Percentiles rank a stretch among this genome's conserved stretches.
Evolutionary conservation across 1,140 invertebrate genomes (phyloP).

Genomic region (Dolichoris vasculosae): DNA sequence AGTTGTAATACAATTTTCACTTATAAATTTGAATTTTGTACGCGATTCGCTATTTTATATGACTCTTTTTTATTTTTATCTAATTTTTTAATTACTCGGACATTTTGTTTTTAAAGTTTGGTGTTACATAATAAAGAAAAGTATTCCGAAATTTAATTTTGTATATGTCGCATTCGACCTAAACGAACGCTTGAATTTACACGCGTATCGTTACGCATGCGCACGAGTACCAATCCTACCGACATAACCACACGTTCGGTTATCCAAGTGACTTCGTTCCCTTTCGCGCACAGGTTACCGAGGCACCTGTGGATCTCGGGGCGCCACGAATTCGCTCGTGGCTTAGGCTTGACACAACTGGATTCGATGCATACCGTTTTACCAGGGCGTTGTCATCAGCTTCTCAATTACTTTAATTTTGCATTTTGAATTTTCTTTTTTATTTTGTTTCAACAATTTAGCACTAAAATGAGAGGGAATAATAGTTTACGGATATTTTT

Average conservation of each 20-base stretch:
- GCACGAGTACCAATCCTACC: too few species aligned
- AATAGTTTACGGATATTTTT: background rate
- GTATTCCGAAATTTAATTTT: too few species aligned
- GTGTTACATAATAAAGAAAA: background rate
- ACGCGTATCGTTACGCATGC: background rate
- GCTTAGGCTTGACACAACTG: conserved; percentile 40
- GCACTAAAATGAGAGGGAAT: conserved; percentile 13
- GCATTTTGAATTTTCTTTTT: background rate
- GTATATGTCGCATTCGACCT: background rate
- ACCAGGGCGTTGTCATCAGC: conserved; percentile 47
- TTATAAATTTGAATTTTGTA: background rate
- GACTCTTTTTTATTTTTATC: background rate
- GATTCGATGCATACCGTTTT: background rate
- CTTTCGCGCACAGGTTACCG: background rate
- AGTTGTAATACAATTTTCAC: background rate
- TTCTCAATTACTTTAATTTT: background rate
- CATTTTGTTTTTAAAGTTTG: background rate
- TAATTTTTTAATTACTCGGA: background rate
- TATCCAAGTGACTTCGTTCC: background rate
- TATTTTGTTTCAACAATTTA: background rate
- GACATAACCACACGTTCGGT: too few species aligned
- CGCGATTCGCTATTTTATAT: background rate
- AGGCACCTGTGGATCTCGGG: background rate
- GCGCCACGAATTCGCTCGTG: conserved; percentile 23
- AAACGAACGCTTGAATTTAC: background rate